Conservation (phyloP, 2,888 invertebrate species). For the Oligia strigilis region DNA sequence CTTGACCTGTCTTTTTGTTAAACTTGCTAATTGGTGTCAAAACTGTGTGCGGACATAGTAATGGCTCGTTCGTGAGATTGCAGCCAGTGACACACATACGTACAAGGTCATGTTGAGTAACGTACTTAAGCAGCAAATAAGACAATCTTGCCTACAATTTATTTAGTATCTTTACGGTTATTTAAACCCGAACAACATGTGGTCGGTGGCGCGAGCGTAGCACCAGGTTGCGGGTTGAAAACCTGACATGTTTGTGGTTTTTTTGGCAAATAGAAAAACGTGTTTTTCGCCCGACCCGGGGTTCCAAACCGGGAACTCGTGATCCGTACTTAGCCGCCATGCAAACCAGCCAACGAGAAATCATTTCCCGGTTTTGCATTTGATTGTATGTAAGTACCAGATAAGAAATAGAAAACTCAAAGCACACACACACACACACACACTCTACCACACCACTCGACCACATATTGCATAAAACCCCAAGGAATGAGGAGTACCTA, state of each 20-base stretch:
- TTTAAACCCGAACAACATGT: background rate
- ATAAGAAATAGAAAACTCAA: background rate
- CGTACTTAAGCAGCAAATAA: conserved; percentile 4
- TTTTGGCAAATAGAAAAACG: too few relatives aligned
- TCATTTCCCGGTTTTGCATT: background rate
- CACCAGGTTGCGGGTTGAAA: background rate
- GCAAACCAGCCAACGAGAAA: background rate
- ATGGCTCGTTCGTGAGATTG: conserved; percentile 48
- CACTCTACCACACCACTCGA: background rate
- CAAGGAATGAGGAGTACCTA: background rate
- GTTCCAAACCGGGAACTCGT: background rate
- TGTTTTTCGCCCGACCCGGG: too few relatives aligned
- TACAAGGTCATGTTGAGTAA: conserved; percentile 55
- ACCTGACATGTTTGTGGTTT: background rate
- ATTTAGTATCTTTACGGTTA: background rate
- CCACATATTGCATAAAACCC: conserved; percentile 5
- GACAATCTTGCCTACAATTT: conserved; percentile 12
- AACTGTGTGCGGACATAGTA: conserved; percentile 37
- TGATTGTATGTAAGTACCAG: background rate
- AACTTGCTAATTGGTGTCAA: conserved; percentile 53
- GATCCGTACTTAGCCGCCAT: background rate
- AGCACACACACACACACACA: background rate
- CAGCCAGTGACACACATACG: conserved; percentile 55
- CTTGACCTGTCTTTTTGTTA: conserved; percentile 40
- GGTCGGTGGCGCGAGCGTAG: background rate